Base-by-base conservation (phyloP, 2,888 invertebrate genomes). In the Callimorpha dominula region DNA sequence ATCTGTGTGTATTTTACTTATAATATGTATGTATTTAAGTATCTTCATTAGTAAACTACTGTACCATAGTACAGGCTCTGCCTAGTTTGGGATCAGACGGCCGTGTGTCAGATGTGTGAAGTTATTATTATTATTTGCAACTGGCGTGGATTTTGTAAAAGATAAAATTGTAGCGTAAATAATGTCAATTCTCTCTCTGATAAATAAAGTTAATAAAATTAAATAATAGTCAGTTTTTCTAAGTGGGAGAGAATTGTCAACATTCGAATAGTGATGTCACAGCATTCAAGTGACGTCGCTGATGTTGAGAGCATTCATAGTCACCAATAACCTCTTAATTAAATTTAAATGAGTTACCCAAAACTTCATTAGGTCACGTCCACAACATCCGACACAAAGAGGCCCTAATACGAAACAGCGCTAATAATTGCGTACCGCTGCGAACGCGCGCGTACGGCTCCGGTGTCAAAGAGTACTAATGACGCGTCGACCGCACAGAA, bases 381-480 rank as follows among this genome's bases (percentile, higher is more conserved):
- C 65, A 68, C 14, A 68, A 70, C 40, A 49, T 70, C 42, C 11
- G 12, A 54, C 63, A 68, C 68, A 71, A 46, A 65, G 63, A 64
- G 54, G 40, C 62, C 40, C 62, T 70, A 73, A 73, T 64, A 73
- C 67, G 69, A 60, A 67, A 63, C 43, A 46, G 17, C 49, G 68
- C 67, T 79, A 75, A 78, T 81, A 84, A 80, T 72, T 75, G 52
- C 46, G 80, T 72, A 70, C 70, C 66, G 63, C 65, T 62, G 67
- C 69, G 73, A 65, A 31, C 68, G 31, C 62, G 66, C 8, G 57
- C 52, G 57, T 9, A 50, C 62, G 17, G 65, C 71, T 75, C 74
- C 46, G 66, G 31, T 75, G 69, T 75, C 74, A 75, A 72, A 75
- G 74, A 49, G 68, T 54, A 54, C 65, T 75, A 75, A 75, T 75